These are phyloP conservation scores for Mixornis gularis DNA, from an alignment of 2,113 vertebrate species.

Conservation along the genomic window DNA sequence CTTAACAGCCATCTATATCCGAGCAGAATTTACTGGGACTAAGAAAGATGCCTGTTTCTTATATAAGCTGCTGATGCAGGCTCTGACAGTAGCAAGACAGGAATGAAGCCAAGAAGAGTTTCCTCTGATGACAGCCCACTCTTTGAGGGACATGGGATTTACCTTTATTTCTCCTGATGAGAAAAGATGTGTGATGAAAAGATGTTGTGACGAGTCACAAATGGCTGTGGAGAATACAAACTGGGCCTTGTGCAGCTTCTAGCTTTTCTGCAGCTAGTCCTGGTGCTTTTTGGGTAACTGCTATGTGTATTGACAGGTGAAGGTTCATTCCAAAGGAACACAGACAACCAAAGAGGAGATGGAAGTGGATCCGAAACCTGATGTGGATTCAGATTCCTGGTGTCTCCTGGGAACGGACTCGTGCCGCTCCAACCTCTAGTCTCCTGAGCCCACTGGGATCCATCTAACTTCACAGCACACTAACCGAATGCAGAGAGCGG, in stretches of 20 bases:
- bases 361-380: constrained; percentile 75
- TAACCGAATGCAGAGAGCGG: constrained; percentile 71
- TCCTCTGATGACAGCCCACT: neutral
- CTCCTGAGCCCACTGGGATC: constrained; percentile 70
- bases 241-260: neutral
- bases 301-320: constrained; percentile 65
- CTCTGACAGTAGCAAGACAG: neutral
- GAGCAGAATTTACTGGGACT: neutral
- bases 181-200: neutral
- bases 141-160: neutral
- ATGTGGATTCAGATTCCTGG: constrained; percentile 80
- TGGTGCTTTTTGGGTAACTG: neutral
- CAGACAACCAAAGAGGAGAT: constrained; percentile 76
- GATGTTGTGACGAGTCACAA: rapidly evolving
- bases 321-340: constrained; percentile 73
- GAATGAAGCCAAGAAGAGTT: neutral
- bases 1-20: neutral
- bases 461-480: constrained; percentile 75
- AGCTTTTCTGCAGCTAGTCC: neutral
- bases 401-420: constrained; percentile 81
- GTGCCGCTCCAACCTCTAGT: constrained; percentile 77
- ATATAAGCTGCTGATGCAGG: neutral
- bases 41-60: neutral
- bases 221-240: neutral
- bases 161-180: neutral